Conservation (phyloP, 2,113 vertebrate species). For the Oryzias curvinotus region DNA sequence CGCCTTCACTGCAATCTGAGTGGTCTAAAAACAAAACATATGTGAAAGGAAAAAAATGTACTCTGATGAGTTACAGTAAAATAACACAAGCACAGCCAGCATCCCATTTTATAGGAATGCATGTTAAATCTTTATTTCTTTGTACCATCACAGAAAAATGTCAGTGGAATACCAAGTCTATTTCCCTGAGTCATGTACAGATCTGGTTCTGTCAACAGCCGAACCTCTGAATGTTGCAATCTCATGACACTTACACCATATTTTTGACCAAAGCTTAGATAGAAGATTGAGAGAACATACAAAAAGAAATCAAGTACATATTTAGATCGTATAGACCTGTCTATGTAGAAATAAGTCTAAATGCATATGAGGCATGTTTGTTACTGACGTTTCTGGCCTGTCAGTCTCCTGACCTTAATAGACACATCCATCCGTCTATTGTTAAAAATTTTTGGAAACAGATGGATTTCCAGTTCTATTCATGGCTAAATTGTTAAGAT, state of each 20-base stretch:
- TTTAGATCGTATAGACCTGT: conserved; percentile 44
- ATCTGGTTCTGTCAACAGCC: conserved; percentile 15
- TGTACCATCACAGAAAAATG: conserved; percentile 11
- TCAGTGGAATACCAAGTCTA: neutral
- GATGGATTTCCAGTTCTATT: conserved; percentile 98
- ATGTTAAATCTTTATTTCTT: neutral
- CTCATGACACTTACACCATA: conserved; percentile 13
- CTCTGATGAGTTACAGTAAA: conserved; percentile 5
- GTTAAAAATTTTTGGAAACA: conserved; percentile 95
- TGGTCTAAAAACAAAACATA: conserved; percentile 24
- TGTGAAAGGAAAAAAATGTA: conserved; percentile 9
- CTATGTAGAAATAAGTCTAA: conserved; percentile 64
- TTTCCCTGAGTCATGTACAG: conserved; percentile 13
- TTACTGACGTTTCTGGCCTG: conserved; percentile 75
- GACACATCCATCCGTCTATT: conserved; percentile 87
- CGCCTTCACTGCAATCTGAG: conserved; percentile 8
- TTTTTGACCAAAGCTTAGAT: conserved; percentile 45
- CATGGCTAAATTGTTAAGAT: conserved; percentile 98
- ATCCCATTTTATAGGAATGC: neutral
- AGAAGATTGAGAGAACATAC: conserved; percentile 60
- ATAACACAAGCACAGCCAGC: neutral
- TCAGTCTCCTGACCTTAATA: conserved; percentile 89
- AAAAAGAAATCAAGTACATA: conserved; percentile 57
- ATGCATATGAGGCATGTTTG: conserved; percentile 70
- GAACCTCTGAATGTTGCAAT: neutral